Conservation (phyloP, 2,113 vertebrate genomes). For the Upupa epops region DNA sequence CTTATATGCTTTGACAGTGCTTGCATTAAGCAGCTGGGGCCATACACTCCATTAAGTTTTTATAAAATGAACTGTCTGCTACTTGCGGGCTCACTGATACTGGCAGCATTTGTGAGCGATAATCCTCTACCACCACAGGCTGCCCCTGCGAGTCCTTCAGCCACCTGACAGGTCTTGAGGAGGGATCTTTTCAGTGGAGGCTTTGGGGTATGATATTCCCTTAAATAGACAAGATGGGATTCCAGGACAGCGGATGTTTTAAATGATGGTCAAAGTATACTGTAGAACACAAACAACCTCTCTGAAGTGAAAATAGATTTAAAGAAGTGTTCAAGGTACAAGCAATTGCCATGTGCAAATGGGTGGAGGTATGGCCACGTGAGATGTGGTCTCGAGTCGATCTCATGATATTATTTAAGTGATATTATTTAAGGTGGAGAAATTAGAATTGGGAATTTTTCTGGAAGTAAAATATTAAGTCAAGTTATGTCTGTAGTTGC, state of each 20-base stretch:
- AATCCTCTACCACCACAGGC: slow-evolving; percentile 63
- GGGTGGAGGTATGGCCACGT: neutral
- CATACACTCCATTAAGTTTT: slow-evolving; percentile 83
- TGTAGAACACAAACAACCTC: neutral
- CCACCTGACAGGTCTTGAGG: slow-evolving; percentile 8
- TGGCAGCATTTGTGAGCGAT: slow-evolving; percentile 59
- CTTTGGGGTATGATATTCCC: neutral
- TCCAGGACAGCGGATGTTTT: neutral
- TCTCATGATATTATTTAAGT: too few species aligned
- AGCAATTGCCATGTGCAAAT: neutral
- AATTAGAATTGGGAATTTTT: neutral
- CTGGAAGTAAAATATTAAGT: neutral
- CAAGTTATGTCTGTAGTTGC: fast-evolving
- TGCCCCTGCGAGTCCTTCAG: slow-evolving; percentile 45
- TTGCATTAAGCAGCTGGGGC: slow-evolving; percentile 79
- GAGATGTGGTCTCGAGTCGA: neutral
- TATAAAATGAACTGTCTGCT: slow-evolving; percentile 83
- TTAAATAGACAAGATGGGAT: neutral
- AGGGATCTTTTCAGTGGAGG: neutral
- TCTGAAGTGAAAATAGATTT: neutral
- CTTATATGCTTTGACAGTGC: slow-evolving; percentile 79
- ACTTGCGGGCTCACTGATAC: slow-evolving; percentile 71
- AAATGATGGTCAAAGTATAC: neutral
- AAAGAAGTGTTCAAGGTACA: neutral
- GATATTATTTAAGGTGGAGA: neutral